These are phyloP conservation scores for Tribolium castaneum DNA, from an alignment of 1,140 invertebrate species.

Conservation along the genomic window DNA sequence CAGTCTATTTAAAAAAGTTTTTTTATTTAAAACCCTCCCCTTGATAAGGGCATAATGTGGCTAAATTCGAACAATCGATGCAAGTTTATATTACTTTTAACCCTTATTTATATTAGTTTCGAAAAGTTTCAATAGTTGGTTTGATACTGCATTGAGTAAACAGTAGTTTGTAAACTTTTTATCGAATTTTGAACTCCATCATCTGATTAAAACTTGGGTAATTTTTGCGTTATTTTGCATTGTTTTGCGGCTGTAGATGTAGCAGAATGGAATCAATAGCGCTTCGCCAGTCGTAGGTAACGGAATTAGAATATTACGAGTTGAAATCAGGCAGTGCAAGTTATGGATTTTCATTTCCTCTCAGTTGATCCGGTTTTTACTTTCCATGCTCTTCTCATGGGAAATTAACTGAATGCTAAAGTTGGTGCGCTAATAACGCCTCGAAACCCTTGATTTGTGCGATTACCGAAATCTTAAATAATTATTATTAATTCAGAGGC, in stretches of 20 bases:
- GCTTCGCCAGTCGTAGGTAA: neutral
- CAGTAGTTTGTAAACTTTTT: too few relatives aligned
- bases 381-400: conserved; percentile 45
- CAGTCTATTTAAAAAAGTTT: too few relatives aligned
- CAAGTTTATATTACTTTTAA: too few relatives aligned
- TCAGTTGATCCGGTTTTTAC: conserved; percentile 48
- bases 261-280: neutral
- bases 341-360: conserved; percentile 53
- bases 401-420: conserved; percentile 46
- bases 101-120: too few relatives aligned
- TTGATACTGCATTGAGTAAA: too few relatives aligned
- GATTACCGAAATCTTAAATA: conserved; percentile 34
- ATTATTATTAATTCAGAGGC: conserved; percentile 34
- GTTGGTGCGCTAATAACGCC: conserved; percentile 30
- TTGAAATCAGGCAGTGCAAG: conserved; percentile 46
- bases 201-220: too few relatives aligned
- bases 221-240: too few relatives aligned
- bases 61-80: too few relatives aligned
- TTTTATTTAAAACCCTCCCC: too few relatives aligned
- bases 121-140: too few relatives aligned
- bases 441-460: conserved; percentile 26
- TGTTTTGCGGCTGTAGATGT: neutral
- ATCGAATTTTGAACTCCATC: too few relatives aligned
- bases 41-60: too few relatives aligned
- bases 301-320: conserved; percentile 28